Evolutionary conservation across 2,888 invertebrate species (phyloP).

Genomic region (Phania funesta): DNA sequence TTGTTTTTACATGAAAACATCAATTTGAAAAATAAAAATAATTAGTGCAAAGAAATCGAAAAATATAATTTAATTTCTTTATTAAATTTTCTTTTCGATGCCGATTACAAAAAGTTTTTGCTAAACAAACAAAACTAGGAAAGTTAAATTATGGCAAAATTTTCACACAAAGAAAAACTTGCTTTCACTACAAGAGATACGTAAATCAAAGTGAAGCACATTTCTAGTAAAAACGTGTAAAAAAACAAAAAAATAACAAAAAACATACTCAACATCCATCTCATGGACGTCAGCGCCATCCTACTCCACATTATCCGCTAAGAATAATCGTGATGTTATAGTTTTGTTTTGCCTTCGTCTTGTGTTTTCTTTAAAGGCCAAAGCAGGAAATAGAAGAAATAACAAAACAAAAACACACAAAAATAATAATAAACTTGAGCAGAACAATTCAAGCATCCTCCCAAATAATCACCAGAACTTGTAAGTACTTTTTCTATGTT

Average conservation of each 20-base stretch:
- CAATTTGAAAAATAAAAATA: too few relatives aligned
- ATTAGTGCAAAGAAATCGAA: too few relatives aligned
- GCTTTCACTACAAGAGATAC: neutral
- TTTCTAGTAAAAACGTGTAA: conserved; percentile 1
- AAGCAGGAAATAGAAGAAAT: conserved; percentile 20
- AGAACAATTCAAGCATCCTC: conserved; percentile 19
- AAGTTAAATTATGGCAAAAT: neutral
- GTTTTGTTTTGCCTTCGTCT: conserved; percentile 1
- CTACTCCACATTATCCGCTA: neutral
- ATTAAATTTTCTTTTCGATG: too few relatives aligned
- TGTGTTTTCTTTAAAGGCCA: neutral
- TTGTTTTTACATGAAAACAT: too few relatives aligned
- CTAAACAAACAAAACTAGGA: neutral
- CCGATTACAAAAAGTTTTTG: too few relatives aligned
- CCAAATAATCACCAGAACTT: conserved; percentile 26
- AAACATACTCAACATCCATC: conserved; percentile 7
- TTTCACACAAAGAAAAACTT: neutral
- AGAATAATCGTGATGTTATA: neutral
- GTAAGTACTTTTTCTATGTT: conserved; percentile 30
- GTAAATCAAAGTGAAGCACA: neutral
- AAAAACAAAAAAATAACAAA: neutral
- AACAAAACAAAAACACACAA: neutral
- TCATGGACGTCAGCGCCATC: neutral
- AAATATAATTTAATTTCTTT: too few relatives aligned
- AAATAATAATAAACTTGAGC: conserved; percentile 31